phyloP scores from a whole-genome alignment of 2,113 vertebrate species.

The Oryctolagus cuniculus region mOryCun1.1 NC_091433.1:155023501-155024000 shows the following conservation, averaged over 20 bases:
- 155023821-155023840: constrained; percentile 8
- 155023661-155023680: background rate
- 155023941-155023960: background rate
- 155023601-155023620: background rate
- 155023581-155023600: constrained; percentile 6
- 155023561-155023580: constrained; percentile 40
- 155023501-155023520: constrained; percentile 15
- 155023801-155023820: background rate
- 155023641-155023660: background rate
- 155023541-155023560: background rate
- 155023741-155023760: background rate
- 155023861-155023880: constrained; percentile 33
- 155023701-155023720: constrained; percentile 12
- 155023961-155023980: background rate
- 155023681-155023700: background rate
- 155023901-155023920: background rate
- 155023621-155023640: background rate
- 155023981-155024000: background rate
- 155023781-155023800: background rate
- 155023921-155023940: background rate
- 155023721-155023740: constrained; percentile 7
- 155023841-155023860: constrained; percentile 27
- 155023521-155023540: background rate
- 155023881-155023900: background rate
- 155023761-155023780: background rate